Conservation (phyloP, 2,797 vertebrate species). For the Lates japonicus region DNA sequence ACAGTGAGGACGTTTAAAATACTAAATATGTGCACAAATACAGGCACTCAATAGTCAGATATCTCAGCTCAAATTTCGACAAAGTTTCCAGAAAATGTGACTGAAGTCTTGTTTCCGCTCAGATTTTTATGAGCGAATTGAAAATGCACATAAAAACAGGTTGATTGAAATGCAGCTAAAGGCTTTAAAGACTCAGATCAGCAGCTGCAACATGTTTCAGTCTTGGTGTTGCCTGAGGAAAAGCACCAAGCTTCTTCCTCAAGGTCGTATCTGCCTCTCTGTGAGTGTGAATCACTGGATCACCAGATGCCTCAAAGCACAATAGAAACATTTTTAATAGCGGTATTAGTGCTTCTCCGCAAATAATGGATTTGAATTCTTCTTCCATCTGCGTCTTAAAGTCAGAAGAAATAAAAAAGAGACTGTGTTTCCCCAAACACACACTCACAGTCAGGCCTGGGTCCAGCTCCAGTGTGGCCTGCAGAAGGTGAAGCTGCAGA, state of each 20-base stretch:
- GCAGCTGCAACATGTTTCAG: neutral
- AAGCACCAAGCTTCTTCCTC: neutral
- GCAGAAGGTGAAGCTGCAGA: conserved; percentile 86
- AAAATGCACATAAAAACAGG: neutral
- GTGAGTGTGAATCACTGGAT: neutral
- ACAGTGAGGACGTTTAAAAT: too few species aligned
- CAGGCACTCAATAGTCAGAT: too few species aligned
- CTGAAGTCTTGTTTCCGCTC: too few species aligned
- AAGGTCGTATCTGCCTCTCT: neutral
- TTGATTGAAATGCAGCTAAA: neutral
- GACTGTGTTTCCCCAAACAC: neutral
- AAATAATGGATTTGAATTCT: neutral
- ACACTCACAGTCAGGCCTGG: neutral
- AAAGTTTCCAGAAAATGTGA: too few species aligned
- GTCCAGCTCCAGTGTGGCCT: conserved; percentile 77
- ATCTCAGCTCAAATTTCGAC: too few species aligned
- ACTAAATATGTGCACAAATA: too few species aligned
- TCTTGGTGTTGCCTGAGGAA: neutral
- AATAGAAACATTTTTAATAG: neutral
- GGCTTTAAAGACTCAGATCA: neutral
- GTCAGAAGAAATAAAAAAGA: conserved; percentile 7
- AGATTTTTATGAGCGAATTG: neutral
- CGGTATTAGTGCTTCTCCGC: neutral
- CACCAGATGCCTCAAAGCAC: neutral
- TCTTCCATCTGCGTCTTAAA: neutral